These are phyloP conservation scores for Podocnemis expansa DNA, from an alignment of 2,113 vertebrate genomes.

Conservation along the genomic window DNA sequence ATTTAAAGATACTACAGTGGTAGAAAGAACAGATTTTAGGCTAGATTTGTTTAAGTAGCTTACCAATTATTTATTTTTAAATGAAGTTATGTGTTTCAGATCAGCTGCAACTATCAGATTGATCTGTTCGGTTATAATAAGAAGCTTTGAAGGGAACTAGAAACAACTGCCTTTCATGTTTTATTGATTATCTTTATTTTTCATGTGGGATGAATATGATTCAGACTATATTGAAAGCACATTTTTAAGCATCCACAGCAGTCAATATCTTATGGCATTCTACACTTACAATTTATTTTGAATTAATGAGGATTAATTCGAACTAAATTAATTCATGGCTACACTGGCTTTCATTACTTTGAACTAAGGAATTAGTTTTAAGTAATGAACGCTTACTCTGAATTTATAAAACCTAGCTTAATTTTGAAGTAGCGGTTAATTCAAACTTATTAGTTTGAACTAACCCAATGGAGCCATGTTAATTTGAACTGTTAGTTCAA, in stretches of 20 bases:
- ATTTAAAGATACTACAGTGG: neutral
- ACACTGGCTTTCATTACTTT: no score
- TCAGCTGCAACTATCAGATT: neutral
- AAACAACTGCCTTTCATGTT: neutral
- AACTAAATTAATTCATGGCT: no score
- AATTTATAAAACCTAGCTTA: no score
- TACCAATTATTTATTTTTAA: neutral
- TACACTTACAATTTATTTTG: no score
- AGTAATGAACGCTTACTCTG: no score
- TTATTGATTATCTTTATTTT: constrained; percentile 47
- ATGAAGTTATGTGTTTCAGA: neutral
- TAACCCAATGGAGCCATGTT: no score
- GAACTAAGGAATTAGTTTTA: no score
- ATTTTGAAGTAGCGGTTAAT: no score
- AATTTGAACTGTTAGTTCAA: no score
- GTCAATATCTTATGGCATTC: neutral
- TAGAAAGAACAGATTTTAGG: neutral
- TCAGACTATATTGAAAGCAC: constrained; percentile 24
- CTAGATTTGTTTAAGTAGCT: neutral
- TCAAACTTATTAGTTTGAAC: no score
- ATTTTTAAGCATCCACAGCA: neutral
- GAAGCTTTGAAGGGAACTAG: neutral
- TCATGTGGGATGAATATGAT: constrained; percentile 30
- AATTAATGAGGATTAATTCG: no score
- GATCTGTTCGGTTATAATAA: neutral